Base-by-base conservation (phyloP, 37 sponge, comb jelly and placozoan species). In the Aphrocallistes beatrix region DNA sequence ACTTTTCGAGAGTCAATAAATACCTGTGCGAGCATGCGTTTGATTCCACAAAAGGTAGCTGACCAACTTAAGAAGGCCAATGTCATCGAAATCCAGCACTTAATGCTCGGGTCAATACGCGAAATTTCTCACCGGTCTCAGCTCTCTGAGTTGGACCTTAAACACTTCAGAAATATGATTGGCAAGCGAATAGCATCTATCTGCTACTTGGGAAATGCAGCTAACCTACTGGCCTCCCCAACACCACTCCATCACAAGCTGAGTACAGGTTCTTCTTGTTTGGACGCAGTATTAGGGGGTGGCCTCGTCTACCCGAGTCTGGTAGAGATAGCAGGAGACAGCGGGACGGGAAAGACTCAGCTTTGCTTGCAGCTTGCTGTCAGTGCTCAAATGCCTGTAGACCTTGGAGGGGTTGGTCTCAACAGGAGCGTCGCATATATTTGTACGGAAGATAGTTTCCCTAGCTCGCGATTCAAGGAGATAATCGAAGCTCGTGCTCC, bases 311-410 rank as follows among this genome's bases (percentile, higher is more conserved):
- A 88, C 13, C 90, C 88, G 0, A 89, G 93, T 23, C 37, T 96
- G 38, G 92, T 88, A 19, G 97, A 96, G 82, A 81, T 96, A 37
- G 90, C 91, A 1, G 97, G 97, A 16, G 88, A 50, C 36, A 96
- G 97, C 87, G 92, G 90, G 36, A 90, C 93, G 30, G 97, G 97
- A 0, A 96, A 96, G 69, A 94, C 97, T 0, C 97, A 96, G 86
- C 51, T 96, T 9, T 92, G 97, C 48, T 51, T 96, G 39, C 97
- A 96, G 90, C 89, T 96, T 13, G 88, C 91, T 82, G 86, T 96
- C 83, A 85, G 83, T 83, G 95, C 89, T 0, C 97, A 96, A 75
- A 87, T 96, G 37, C 93, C 95, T 23, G 36, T 34, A 23, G 81
- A 88, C 21, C 48, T 81, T 36, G 94, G 94, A 13, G 96, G 96